phyloP scores from a whole-genome alignment of 2,113 vertebrate species.

The Tenebrosternarchus preto region DNA sequence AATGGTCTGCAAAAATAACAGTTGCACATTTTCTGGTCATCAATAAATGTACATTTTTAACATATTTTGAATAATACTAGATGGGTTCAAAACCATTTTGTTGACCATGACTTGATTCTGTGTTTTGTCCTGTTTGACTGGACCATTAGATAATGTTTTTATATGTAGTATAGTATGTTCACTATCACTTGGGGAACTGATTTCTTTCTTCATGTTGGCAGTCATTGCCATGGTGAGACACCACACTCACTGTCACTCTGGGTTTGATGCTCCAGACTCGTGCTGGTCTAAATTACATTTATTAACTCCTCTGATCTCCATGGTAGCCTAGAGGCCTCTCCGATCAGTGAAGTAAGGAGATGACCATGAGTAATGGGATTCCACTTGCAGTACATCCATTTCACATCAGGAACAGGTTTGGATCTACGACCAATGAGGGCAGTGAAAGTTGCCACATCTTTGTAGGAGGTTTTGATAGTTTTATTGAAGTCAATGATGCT shows the following conservation, averaged over 20 bases:
- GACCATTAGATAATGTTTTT: too few species aligned
- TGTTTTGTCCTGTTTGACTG: neutral
- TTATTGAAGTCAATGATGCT: constrained; percentile 11
- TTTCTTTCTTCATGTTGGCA: neutral
- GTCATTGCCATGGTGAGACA: neutral
- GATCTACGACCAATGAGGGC: neutral
- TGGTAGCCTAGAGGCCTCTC: constrained; percentile 7
- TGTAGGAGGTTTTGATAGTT: neutral
- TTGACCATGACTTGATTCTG: neutral
- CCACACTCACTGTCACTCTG: neutral
- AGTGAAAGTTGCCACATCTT: neutral
- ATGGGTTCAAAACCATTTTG: too few species aligned
- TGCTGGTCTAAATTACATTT: constrained; percentile 17
- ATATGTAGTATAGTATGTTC: neutral
- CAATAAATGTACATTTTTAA: too few species aligned
- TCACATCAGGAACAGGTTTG: neutral
- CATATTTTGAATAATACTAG: too few species aligned
- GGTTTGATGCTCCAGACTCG: neutral
- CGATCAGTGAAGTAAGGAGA: constrained; percentile 12
- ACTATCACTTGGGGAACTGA: neutral
- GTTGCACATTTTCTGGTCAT: too few species aligned
- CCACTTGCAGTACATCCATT: neutral
- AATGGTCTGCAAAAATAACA: too few species aligned
- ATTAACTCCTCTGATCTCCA: neutral
- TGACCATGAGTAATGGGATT: neutral